Conservation (phyloP, 2,888 invertebrate genomes). For the Tanytarsus gracilentus region DNA sequence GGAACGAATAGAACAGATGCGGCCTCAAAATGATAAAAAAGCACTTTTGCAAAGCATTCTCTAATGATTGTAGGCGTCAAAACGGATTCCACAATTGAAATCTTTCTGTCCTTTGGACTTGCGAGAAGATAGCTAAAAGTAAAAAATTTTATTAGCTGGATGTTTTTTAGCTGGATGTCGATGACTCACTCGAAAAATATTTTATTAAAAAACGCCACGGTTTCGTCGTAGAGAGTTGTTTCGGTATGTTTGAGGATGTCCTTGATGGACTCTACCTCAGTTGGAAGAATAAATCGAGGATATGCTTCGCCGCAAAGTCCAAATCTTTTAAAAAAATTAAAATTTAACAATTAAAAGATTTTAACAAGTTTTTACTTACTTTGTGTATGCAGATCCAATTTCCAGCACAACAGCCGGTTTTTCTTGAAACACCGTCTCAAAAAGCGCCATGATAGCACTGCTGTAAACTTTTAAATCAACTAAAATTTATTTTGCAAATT, state of each 20-base stretch:
- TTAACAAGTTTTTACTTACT: constrained; percentile 50
- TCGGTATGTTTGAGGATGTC: constrained; percentile 54
- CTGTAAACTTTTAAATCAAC: constrained; percentile 31
- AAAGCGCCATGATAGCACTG: constrained; percentile 77
- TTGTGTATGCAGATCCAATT: constrained; percentile 83
- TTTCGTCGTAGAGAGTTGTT: constrained; percentile 69
- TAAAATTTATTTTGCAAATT: not conserved
- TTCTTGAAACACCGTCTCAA: constrained; percentile 75
- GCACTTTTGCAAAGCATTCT: constrained; percentile 78
- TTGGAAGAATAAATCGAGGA: constrained; percentile 78
- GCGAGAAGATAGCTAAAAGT: constrained; percentile 68
- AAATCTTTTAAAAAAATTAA: constrained; percentile 50
- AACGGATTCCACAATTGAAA: constrained; percentile 86
- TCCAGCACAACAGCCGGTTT: constrained; percentile 85
- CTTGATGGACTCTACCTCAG: constrained; percentile 56
- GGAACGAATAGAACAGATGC: constrained; percentile 75
- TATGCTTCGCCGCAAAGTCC: constrained; percentile 85
- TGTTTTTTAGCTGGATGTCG: not conserved
- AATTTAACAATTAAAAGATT: constrained; percentile 27
- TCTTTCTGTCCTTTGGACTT: constrained; percentile 86
- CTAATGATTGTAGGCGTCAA: constrained; percentile 72
- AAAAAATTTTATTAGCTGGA: constrained; percentile 6
- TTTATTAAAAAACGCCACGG: constrained; percentile 79
- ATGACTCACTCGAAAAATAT: constrained; percentile 72
- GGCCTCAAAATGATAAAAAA: constrained; percentile 90